A percentile compares a stretch with the other conserved stretches of the same genome.
These are phyloP conservation scores for Thereuonema tuberculata DNA, from an alignment of 1,140 invertebrate genomes.

Conservation along the genomic window DNA sequence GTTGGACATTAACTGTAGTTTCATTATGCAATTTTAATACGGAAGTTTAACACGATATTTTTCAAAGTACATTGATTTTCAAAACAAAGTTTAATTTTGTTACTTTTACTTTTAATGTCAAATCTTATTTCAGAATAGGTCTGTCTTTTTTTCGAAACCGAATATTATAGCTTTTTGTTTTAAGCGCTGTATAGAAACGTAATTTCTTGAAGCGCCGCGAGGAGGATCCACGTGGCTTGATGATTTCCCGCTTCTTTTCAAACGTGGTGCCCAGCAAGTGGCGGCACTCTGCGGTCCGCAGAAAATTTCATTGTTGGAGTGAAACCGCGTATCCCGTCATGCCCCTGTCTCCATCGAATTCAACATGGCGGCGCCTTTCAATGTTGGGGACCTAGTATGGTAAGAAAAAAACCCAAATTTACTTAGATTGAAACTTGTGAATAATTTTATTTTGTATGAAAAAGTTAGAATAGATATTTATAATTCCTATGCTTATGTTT, in stretches of 20 bases:
- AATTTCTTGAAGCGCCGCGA: neutral
- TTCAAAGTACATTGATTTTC: too few species aligned
- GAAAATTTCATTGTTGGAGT: neutral
- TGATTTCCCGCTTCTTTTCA: neutral
- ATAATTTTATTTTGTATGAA: slow-evolving; percentile 10
- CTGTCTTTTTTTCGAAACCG: too few species aligned
- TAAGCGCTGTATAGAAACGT: too few species aligned
- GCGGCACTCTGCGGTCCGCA: neutral
- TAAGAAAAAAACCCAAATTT: slow-evolving; percentile 36
- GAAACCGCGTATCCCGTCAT: neutral
- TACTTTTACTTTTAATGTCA: too few species aligned
- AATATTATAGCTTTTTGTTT: too few species aligned
- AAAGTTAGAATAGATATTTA: slow-evolving; percentile 17
- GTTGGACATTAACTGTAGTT: too few species aligned
- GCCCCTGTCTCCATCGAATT: neutral
- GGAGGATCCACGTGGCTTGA: neutral
- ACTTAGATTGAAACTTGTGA: slow-evolving; percentile 9
- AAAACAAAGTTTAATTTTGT: too few species aligned
- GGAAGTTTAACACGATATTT: too few species aligned
- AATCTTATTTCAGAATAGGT: too few species aligned
- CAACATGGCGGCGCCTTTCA: slow-evolving; percentile 45
- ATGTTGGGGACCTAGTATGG: slow-evolving; percentile 60
- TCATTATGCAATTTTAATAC: too few species aligned
- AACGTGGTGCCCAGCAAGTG: neutral
- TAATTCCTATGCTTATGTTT: slow-evolving; percentile 36